Evolutionary conservation across 2,113 vertebrate species (phyloP).

Genomic region (Oreochromis spilurus): DNA sequence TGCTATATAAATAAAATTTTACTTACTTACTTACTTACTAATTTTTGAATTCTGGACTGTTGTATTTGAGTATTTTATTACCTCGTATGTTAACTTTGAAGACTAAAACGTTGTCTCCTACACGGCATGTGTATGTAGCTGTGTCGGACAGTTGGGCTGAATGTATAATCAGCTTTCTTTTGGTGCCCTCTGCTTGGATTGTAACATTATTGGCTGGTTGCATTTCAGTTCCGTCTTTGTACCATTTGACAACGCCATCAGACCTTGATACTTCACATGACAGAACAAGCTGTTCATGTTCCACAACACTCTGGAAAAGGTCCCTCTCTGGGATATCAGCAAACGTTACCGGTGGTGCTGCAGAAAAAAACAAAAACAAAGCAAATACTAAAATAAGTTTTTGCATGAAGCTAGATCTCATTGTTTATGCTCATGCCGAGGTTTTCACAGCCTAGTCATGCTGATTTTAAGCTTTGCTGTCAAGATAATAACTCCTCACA

Average conservation of each 20-base stretch:
- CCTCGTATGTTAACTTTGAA: slow-evolving; percentile 78
- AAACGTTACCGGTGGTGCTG: slow-evolving; percentile 74
- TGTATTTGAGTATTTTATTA: slow-evolving; percentile 21
- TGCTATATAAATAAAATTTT: too few relatives aligned
- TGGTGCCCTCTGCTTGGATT: slow-evolving; percentile 45
- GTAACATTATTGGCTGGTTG: slow-evolving; percentile 42
- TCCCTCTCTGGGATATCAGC: slow-evolving; percentile 65
- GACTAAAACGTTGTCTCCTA: slow-evolving; percentile 68
- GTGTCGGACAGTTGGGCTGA: slow-evolving; percentile 62
- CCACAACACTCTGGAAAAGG: slow-evolving; percentile 72
- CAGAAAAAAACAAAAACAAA: background rate
- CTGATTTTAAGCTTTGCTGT: slow-evolving; percentile 42
- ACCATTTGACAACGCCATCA: slow-evolving; percentile 70
- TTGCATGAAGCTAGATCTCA: background rate
- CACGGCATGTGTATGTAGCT: slow-evolving; percentile 74
- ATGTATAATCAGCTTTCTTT: slow-evolving; percentile 56
- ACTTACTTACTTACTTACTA: background rate
- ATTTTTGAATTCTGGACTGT: background rate
- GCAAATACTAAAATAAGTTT: background rate
- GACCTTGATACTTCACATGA: slow-evolving; percentile 70
- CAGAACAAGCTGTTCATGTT: slow-evolving; percentile 66
- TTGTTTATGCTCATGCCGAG: background rate
- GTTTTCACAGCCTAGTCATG: slow-evolving; percentile 53
- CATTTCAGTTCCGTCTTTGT: slow-evolving; percentile 73
- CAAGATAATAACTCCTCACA: background rate